These are phyloP conservation scores for Tokudaia tokunoshimensis DNA, from an alignment of 2,797 vertebrate species.

Conservation along the genomic window DNA sequence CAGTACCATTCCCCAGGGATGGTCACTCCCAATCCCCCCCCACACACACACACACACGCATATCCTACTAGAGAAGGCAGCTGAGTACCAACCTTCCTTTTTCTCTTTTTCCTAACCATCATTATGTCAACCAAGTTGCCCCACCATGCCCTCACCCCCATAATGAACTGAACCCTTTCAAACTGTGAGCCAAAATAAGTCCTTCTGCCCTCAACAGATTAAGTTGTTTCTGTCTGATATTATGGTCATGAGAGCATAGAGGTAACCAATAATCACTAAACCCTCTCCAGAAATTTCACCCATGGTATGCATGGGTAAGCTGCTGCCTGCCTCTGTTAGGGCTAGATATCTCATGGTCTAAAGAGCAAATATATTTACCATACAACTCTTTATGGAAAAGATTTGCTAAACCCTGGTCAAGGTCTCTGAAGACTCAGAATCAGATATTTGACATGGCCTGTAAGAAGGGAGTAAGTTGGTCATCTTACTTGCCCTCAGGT, in stretches of 20 bases:
- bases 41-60: too few relatives aligned
- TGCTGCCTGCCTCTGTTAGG: too few relatives aligned
- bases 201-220: neutral
- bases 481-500: neutral
- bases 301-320: too few relatives aligned
- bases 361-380: neutral
- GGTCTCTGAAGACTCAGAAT: conserved; percentile 13
- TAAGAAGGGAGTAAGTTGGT: neutral
- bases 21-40: neutral
- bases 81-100: neutral
- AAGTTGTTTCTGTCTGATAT: neutral
- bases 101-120: neutral
- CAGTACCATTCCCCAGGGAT: neutral
- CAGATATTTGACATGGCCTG: neutral
- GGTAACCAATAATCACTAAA: too few relatives aligned
- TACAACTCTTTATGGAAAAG: neutral
- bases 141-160: neutral
- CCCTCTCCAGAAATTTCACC: too few relatives aligned
- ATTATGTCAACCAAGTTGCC: neutral
- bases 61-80: neutral
- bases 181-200: neutral
- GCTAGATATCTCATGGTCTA: neutral
- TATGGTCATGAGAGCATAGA: neutral
- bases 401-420: neutral
- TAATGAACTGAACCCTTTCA: neutral